Evolutionary conservation across 2,888 invertebrate genomes (phyloP), one percentile per base, ranked within the genome.

Genomic region (Arctia plantaginis): DNA sequence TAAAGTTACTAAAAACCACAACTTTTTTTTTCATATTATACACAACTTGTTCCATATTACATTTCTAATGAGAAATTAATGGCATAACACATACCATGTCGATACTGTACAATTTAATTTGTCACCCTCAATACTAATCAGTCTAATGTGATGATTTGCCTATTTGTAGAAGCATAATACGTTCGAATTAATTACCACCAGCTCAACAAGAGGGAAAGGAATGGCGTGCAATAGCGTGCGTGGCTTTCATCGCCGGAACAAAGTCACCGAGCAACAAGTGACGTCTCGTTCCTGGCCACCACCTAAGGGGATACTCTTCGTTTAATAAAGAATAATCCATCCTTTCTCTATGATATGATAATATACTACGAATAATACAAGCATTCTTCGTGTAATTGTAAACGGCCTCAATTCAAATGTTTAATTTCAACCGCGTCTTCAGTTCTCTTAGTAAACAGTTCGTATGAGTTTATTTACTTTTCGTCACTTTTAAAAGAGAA

Each of bases 391-490:
- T 71, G 66, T 82, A 78, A 80, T 83, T 81, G 82, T 80, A 80
- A 80, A 84, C 80, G 79, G 74, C 82, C 83, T 79, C 79, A 85
- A 85, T 82, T 87, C 84, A 82, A 83, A 87, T 86, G 78, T 83
- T 84, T 80, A 81, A 80, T 85, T 87, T 84, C 83, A 80, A 85
- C 87, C 90, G 87, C 88, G 88, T 89, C 89, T 90, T 90, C 86
- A 88, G 86, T 90, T 89, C 89, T 88, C 88, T 90, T 90, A 87
- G 90, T 91, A 93, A 94, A 93, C 91, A 91, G 87, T 93, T 94
- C 90, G 88, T 90, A 88, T 85, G 90, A 94, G 93, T 95, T 94
- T 95, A 95, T 95, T 95, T 95, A 95, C 94, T 94, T 95, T 94
- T 91, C 89, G 89, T 89, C 90, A 95, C 92, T 95, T 95, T 94